Percentiles rank a stretch among this genome's conserved stretches.
Evolutionary conservation across 1,140 invertebrate species (phyloP).

Genomic region (Habropoda laboriosa): DNA sequence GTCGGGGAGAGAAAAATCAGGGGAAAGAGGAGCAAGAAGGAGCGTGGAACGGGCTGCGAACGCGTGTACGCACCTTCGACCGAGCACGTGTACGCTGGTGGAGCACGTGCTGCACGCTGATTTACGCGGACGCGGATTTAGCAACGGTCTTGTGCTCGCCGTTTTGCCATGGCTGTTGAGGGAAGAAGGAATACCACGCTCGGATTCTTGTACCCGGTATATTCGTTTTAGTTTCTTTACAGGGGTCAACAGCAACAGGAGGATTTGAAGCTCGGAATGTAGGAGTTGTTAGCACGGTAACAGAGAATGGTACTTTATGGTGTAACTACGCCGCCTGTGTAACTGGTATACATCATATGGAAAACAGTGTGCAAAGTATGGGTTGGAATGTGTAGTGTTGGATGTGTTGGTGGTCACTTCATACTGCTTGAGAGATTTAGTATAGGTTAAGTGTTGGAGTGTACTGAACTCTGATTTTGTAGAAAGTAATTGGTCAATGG

Average conservation of each 20-base stretch:
- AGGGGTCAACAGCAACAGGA: not conserved
- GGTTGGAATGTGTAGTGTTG: not conserved
- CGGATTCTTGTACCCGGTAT: not conserved
- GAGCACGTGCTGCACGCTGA: constrained; percentile 58
- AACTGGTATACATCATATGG: not conserved
- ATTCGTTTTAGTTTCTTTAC: not conserved
- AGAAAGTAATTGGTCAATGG: too few relatives aligned
- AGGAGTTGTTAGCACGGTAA: not conserved
- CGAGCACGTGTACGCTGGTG: constrained; percentile 33
- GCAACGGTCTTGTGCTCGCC: not conserved
- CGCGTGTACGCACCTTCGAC: constrained; percentile 9
- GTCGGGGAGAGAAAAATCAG: not conserved
- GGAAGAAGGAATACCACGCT: not conserved
- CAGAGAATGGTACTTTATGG: not conserved
- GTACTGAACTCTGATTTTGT: too few relatives aligned
- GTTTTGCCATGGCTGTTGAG: not conserved
- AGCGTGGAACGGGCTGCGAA: not conserved
- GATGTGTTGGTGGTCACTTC: not conserved
- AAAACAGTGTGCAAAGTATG: not conserved
- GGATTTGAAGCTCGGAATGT: not conserved
- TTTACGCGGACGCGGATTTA: constrained; percentile 64
- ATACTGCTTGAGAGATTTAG: too few relatives aligned
- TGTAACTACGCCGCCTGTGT: not conserved
- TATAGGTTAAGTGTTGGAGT: not conserved
- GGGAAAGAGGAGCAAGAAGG: constrained; percentile 8